These are phyloP conservation scores for Leucoptera coffeella DNA, from an alignment of 2,888 invertebrate genomes.

Conservation along the genomic window DNA sequence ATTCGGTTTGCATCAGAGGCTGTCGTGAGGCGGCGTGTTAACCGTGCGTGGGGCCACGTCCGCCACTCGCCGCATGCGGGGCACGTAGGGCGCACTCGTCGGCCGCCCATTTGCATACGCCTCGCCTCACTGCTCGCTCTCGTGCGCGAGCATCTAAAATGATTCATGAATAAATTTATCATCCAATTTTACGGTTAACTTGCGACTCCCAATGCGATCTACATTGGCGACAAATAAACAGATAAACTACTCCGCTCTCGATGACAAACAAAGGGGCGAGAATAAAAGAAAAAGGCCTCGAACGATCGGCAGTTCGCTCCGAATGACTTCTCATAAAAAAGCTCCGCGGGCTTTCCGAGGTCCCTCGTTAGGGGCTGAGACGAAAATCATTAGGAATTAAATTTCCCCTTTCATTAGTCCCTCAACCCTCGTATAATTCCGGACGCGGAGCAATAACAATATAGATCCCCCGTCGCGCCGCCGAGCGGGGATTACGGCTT, in stretches of 20 bases:
- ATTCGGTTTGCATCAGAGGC: too few relatives aligned
- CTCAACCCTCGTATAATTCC: constrained; percentile 55
- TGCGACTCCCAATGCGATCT: constrained; percentile 21
- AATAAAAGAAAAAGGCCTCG: constrained; percentile 21
- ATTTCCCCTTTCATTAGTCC: constrained; percentile 56
- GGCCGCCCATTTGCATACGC: constrained; percentile 49
- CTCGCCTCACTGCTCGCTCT: constrained; percentile 25
- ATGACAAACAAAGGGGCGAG: constrained; percentile 17
- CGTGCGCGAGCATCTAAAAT: constrained; percentile 42
- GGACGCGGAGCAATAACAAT: constrained; percentile 54
- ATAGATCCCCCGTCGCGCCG: constrained; percentile 54
- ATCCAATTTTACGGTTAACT: constrained; percentile 42
- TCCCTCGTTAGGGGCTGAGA: constrained; percentile 52
- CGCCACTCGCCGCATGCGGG: constrained; percentile 4
- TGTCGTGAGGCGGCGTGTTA: constrained; percentile 18
- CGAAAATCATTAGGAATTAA: constrained; percentile 55
- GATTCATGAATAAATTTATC: constrained; percentile 50
- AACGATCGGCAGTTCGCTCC: constrained; percentile 29
- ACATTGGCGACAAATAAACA: constrained; percentile 16
- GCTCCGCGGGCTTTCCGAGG: constrained; percentile 48
- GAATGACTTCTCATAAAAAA: constrained; percentile 45
- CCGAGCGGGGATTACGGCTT: constrained; percentile 53
- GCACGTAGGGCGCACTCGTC: constrained; percentile 1
- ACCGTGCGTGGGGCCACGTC: constrained; percentile 18
- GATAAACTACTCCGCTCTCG: constrained; percentile 18